phyloP scores from a whole-genome alignment of 2,888 invertebrate species.

The Bimastos eiseni region DNA sequence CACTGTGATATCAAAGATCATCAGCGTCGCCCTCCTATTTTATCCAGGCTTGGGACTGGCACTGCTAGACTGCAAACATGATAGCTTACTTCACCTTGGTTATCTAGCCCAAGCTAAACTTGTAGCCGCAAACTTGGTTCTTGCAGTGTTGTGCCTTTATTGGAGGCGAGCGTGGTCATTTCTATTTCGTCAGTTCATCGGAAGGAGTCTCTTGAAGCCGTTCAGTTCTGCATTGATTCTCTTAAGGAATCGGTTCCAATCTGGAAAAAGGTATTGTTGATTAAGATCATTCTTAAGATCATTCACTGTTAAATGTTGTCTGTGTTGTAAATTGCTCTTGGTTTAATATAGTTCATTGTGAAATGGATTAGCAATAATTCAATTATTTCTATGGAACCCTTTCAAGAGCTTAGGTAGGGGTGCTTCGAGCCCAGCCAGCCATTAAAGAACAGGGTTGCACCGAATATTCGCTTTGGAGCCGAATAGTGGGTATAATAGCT shows the following conservation, averaged over 20 bases:
- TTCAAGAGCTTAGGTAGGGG: too few relatives aligned
- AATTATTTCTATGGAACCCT: too few relatives aligned
- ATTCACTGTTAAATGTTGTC: not conserved
- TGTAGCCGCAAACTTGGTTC: not conserved
- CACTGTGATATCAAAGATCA: too few relatives aligned
- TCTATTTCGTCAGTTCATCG: constrained; percentile 88
- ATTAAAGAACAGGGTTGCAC: too few relatives aligned
- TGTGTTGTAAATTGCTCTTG: not conserved
- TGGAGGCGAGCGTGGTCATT: constrained; percentile 85
- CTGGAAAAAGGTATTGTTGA: constrained; percentile 78
- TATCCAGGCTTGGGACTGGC: too few relatives aligned
- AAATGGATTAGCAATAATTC: not conserved
- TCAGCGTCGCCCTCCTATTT: too few relatives aligned
- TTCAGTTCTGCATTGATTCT: constrained; percentile 79
- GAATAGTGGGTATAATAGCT: too few relatives aligned
- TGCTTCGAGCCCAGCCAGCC: too few relatives aligned
- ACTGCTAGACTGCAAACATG: too few relatives aligned
- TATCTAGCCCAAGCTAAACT: too few relatives aligned
- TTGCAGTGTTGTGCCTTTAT: constrained; percentile 72
- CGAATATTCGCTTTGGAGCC: too few relatives aligned
- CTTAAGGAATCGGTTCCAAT: constrained; percentile 87
- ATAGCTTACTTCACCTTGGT: not conserved
- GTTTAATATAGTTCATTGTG: not conserved
- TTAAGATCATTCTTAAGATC: not conserved
- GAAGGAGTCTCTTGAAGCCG: constrained; percentile 78